Evolutionary conservation across 2,888 invertebrate genomes (phyloP), one percentile per base, ranked within the genome.

Genomic region (Thymelicus sylvestris): DNA sequence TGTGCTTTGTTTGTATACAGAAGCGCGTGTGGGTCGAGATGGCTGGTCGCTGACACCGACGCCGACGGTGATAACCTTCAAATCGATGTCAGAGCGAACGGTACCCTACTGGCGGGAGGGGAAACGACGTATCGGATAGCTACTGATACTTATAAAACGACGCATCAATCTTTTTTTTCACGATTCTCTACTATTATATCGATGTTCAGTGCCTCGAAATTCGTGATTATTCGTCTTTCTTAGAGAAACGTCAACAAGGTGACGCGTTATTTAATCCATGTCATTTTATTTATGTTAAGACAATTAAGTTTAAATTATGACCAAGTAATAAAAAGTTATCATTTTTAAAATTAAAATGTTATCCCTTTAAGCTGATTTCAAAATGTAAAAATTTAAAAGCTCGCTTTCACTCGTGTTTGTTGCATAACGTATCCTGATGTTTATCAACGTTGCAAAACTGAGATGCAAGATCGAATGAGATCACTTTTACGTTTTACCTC

Each of bases 1-100:
- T 76, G 74, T 74, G 75, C 88, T 87, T 81, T 87, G 82, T 79
- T 77, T 79, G 78, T 79, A 78, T 74, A 79, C 78, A 80, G 77
- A 76, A 77, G 85, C 86, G 90, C 86, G 86, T 90, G 92, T 91
- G 87, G 90, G 91, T 81, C 88, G 91, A 92, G 92, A 91, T 92
- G 92, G 81, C 88, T 92, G 92, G 92, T 91, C 92, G 92, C 88
- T 92, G 92, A 93, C 92, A 87, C 90, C 85, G 92, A 93, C 92
- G 87, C 90, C 85, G 63, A 8, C 63, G 84, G 72, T 86, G 92
- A 92, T 93, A 92, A 92, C 92, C 93, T 93, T 92, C 91, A 84
- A 82, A 88, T 83, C 83, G 89, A 86, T 90, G 91, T 89, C 91
- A 88, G 80, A 89, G 84, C 89, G 84, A 89, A 88, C 89, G 86